Base-by-base conservation (phyloP, 2,888 invertebrate species). In the Anoncus sp. region DNA sequence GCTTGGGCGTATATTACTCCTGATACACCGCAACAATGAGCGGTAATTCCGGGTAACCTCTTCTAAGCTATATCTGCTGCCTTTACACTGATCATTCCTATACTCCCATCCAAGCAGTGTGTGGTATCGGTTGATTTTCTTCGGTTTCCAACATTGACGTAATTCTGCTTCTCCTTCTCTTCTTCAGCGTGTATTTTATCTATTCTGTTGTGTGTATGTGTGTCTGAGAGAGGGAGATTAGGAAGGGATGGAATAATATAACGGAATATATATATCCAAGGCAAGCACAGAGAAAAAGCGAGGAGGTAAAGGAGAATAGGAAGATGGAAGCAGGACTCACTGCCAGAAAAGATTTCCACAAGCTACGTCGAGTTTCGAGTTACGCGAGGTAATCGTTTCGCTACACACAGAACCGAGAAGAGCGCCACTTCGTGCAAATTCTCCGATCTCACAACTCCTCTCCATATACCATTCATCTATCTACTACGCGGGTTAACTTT, bases 351-450 rank as follows among this genome's bases (percentile, higher is more conserved):
- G 63, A 69, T 72, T 65, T 67, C n/a, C n/a, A n/a, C 85, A 83
- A 82, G 83, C 85, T 85, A 85, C 83, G 82, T 82, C 80, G 80
- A 79, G 87, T 87, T 86, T 87, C 87, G 86, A 87, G 86, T 88
- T 88, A 88, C 87, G 81, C 79, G 82, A 82, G 82, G 83, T 79
- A 83, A 80, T 82, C 82, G 81, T 70, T 82, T 79, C 45, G 82
- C 6, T 84, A 70, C 75, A 62, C 72, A 77, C 57, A 55, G 47
- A 59, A 43, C 18, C 35, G 31, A 73, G 49, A 35, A 55, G 45
- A 55, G 51, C 59, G n/a, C n/a, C n/a, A n/a, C 57, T 77, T 60
- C 55, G 75, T 75, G 72, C 69, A 67, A 75, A 78, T 78, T 78
- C 62, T 45, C 69, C 69, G 55, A 57, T 77, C 67, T 63, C 47